phyloP scores from a whole-genome alignment of 2,797 vertebrate species.

The Anomalospiza imberbis region DNA sequence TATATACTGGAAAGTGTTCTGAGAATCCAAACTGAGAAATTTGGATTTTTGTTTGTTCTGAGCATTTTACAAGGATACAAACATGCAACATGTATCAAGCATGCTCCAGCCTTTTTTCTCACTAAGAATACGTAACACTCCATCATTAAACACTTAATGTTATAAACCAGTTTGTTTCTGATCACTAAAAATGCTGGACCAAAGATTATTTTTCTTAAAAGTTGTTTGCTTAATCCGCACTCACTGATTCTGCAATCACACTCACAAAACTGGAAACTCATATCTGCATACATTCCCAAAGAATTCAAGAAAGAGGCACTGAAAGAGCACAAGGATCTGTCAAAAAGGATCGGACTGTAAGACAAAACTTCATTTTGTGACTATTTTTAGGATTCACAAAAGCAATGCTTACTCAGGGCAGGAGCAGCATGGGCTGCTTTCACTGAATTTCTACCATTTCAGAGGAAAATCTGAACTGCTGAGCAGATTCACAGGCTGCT shows the following conservation, averaged over 20 bases:
- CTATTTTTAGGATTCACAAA: neutral
- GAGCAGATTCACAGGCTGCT: neutral
- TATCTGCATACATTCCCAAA: neutral
- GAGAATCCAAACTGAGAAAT: neutral
- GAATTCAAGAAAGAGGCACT: conserved; percentile 50
- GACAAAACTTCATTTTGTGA: neutral
- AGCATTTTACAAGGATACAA: neutral
- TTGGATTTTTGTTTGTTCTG: neutral
- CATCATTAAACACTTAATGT: neutral
- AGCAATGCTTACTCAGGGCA: neutral
- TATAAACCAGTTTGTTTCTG: neutral
- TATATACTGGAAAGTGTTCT: neutral
- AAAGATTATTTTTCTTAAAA: neutral
- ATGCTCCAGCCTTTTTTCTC: conserved; percentile 15
- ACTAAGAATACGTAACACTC: neutral
- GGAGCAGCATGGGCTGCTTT: neutral
- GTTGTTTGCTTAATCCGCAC: neutral
- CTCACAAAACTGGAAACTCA: neutral
- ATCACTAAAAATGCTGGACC: neutral
- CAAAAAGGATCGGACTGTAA: neutral
- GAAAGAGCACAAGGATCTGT: neutral
- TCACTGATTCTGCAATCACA: neutral
- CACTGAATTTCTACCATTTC: neutral
- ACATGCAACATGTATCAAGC: conserved; percentile 37
- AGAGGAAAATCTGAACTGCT: neutral